A percentile compares a stretch with the other conserved stretches of the same genome.
Evolutionary conservation across 2,113 vertebrate species (phyloP).

Genomic region (Gallinago jamesoni): DNA sequence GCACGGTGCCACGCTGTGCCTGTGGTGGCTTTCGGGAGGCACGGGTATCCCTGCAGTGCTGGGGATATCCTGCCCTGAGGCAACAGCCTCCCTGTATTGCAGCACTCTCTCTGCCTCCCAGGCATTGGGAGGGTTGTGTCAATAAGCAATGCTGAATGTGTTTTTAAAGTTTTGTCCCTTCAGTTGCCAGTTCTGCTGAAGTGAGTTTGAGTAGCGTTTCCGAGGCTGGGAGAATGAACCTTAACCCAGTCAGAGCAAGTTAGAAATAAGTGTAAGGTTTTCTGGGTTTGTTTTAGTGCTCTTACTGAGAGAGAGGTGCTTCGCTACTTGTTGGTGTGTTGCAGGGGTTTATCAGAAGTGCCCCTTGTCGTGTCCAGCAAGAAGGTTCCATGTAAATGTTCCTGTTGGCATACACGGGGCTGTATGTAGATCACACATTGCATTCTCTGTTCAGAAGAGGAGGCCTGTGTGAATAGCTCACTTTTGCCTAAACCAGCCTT

Average conservation of each 20-base stretch:
- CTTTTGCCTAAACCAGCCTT: neutral
- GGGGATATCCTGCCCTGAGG: neutral
- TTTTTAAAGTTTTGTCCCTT: neutral
- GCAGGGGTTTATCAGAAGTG: neutral
- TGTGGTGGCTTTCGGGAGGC: neutral
- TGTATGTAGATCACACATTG: fast-evolving
- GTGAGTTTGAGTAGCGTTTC: neutral
- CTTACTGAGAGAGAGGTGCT: neutral
- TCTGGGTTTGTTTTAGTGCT: neutral
- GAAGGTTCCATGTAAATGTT: neutral
- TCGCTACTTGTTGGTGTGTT: neutral
- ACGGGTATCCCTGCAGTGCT: fast-evolving
- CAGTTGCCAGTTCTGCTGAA: neutral
- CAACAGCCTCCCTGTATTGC: neutral
- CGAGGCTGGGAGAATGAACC: neutral
- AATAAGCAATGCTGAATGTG: neutral
- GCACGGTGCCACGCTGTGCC: fast-evolving
- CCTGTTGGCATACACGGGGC: neutral
- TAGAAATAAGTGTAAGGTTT: neutral
- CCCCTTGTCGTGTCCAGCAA: neutral
- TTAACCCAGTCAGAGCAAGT: neutral
- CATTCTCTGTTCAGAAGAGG: neutral
- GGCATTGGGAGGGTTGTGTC: neutral
- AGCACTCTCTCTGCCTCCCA: neutral
- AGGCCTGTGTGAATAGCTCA: neutral